Conservation (phyloP, 2,888 invertebrate species). For the Agrochola macilenta region DNA sequence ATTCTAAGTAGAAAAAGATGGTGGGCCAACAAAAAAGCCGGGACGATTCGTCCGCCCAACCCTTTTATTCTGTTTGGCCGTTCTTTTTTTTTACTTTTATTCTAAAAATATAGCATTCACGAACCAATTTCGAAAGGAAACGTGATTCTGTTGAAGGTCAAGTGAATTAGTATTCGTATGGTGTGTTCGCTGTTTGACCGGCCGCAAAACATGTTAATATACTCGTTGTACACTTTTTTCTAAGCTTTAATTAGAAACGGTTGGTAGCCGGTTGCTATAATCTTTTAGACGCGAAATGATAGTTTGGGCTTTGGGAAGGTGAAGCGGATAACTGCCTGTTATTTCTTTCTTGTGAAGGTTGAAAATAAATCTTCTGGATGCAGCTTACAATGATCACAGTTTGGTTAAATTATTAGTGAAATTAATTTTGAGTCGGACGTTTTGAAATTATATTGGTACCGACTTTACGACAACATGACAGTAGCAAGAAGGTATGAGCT, state of each 20-base stretch:
- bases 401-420: no score
- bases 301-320: conserved; percentile 14
- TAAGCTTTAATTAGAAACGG: conserved; percentile 83
- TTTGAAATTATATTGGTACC: neutral
- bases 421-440: neutral
- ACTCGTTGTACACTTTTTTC: conserved; percentile 83
- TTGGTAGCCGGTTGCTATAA: conserved; percentile 59
- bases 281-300: conserved; percentile 31
- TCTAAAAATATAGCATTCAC: conserved; percentile 90
- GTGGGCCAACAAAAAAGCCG: conserved; percentile 83
- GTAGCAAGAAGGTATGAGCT: conserved; percentile 8
- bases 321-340: neutral
- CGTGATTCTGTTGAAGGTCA: conserved; percentile 89
- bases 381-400: neutral
- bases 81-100: conserved; percentile 89
- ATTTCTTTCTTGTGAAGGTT: conserved; percentile 8
- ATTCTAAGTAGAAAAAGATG: conserved; percentile 79
- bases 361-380: conserved; percentile 1
- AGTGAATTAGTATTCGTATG: conserved; percentile 88
- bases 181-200: conserved; percentile 87
- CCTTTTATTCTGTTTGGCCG: conserved; percentile 86
- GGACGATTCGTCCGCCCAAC: conserved; percentile 84
- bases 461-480: neutral
- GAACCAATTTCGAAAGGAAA: conserved; percentile 90
- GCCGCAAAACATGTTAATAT: conserved; percentile 88